Evolutionary conservation across 2,797 vertebrate genomes (phyloP).

Genomic region (Mionectes olivaceus): DNA sequence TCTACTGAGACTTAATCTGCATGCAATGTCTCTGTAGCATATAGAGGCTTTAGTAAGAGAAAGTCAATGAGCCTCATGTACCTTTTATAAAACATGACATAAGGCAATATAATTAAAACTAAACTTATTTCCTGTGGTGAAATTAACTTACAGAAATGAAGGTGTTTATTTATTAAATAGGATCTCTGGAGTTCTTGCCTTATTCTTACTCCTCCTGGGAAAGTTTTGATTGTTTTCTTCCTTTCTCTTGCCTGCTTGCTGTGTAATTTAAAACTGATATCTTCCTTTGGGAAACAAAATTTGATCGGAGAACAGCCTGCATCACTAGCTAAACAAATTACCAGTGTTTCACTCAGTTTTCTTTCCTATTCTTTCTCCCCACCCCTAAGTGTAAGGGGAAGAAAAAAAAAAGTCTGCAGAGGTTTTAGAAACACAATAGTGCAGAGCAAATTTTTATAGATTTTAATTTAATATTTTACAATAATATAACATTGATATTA

Average conservation of each 20-base stretch:
- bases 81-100: slow-evolving; percentile 85
- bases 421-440: slow-evolving; percentile 23
- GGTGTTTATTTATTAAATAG: slow-evolving; percentile 87
- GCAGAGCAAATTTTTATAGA: background rate
- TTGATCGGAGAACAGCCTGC: slow-evolving; percentile 80
- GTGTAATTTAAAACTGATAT: slow-evolving; percentile 81
- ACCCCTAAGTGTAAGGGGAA: background rate
- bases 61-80: slow-evolving; percentile 80
- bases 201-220: slow-evolving; percentile 78
- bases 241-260: slow-evolving; percentile 77
- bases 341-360: slow-evolving; percentile 76
- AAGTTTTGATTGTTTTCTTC: slow-evolving; percentile 81
- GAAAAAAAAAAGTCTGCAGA: background rate
- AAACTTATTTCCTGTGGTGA: slow-evolving; percentile 84
- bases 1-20: slow-evolving; percentile 61
- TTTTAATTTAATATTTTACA: too few species aligned
- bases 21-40: slow-evolving; percentile 53
- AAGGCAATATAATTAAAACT: slow-evolving; percentile 84
- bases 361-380: slow-evolving; percentile 30
- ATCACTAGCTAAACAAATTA: slow-evolving; percentile 83
- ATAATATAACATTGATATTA: too few species aligned
- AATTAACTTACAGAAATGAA: slow-evolving; percentile 87
- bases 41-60: slow-evolving; percentile 76
- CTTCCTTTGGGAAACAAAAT: slow-evolving; percentile 83
- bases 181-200: slow-evolving; percentile 75